Conservation (phyloP, 1,140 invertebrate genomes). For the Onthophagus taurus region DNA sequence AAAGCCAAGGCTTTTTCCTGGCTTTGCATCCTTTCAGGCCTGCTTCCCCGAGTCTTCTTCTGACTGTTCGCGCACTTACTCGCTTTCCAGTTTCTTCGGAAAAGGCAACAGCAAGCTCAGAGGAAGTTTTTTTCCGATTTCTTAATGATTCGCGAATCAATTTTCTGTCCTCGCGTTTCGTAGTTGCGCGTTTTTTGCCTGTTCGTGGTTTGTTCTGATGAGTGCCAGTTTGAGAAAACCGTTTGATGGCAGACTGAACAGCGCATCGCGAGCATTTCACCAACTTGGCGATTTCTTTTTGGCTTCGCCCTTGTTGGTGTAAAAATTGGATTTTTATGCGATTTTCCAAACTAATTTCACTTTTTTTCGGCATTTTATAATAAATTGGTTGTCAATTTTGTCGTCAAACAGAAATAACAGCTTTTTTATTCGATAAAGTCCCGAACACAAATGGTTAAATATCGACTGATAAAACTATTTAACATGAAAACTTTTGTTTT, state of each 20-base stretch:
- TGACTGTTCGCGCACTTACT: background rate
- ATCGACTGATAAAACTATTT: too few species aligned
- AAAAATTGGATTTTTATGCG: background rate
- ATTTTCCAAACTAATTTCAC: background rate
- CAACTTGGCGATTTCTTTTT: background rate
- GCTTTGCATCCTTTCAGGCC: background rate
- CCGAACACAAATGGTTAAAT: too few species aligned
- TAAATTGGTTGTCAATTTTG: too few species aligned
- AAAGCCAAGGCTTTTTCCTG: constrained; percentile 1
- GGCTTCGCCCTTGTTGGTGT: background rate
- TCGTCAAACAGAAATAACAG: too few species aligned
- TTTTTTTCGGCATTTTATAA: background rate
- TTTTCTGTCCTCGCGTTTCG: background rate
- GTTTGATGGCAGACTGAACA: constrained; percentile 1
- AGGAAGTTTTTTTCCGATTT: background rate
- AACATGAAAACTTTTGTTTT: too few species aligned
- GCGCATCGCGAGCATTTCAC: constrained; percentile 7
- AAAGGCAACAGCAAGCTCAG: background rate
- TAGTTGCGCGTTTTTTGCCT: background rate
- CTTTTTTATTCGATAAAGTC: too few species aligned
- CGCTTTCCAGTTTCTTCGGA: background rate
- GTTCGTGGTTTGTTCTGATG: constrained; percentile 6
- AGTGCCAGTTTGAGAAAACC: constrained; percentile 6
- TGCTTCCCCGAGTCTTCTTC: constrained; percentile 4
- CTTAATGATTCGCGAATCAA: background rate